Percentiles rank a stretch among this genome's conserved stretches.
Evolutionary conservation across 2,113 vertebrate species (phyloP).

Genomic region (Glareola pratincola): DNA sequence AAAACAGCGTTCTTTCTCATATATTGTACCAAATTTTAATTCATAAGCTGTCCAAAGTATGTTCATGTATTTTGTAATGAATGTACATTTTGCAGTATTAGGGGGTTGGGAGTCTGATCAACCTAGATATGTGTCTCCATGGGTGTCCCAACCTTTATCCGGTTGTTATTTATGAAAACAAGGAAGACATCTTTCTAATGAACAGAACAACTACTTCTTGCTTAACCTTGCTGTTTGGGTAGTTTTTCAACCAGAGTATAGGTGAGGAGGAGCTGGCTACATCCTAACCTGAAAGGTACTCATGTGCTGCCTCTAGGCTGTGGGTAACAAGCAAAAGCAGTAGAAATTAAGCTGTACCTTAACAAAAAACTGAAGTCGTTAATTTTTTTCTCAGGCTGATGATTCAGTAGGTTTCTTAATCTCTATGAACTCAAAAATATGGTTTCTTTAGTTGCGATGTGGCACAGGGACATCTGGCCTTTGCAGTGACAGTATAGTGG

Average conservation of each 20-base stretch:
- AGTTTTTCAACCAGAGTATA: neutral
- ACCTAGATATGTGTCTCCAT: neutral
- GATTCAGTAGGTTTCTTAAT: neutral
- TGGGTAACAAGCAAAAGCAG: neutral
- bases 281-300: neutral
- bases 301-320: neutral
- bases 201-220: neutral
- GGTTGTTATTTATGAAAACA: neutral
- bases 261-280: neutral
- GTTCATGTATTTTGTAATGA: neutral
- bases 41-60: neutral
- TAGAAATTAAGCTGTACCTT: neutral
- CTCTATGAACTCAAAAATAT: neutral
- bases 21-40: neutral
- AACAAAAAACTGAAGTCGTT: neutral
- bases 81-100: neutral
- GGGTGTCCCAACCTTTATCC: neutral
- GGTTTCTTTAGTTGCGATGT: neutral
- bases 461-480: neutral
- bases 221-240: neutral
- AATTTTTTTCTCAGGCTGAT: neutral
- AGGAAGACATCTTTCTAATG: neutral
- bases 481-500: neutral
- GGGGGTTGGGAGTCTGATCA: neutral
- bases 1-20: neutral